Conservation (phyloP, 2,797 vertebrate genomes). For the Cheirogaleus major region DNA sequence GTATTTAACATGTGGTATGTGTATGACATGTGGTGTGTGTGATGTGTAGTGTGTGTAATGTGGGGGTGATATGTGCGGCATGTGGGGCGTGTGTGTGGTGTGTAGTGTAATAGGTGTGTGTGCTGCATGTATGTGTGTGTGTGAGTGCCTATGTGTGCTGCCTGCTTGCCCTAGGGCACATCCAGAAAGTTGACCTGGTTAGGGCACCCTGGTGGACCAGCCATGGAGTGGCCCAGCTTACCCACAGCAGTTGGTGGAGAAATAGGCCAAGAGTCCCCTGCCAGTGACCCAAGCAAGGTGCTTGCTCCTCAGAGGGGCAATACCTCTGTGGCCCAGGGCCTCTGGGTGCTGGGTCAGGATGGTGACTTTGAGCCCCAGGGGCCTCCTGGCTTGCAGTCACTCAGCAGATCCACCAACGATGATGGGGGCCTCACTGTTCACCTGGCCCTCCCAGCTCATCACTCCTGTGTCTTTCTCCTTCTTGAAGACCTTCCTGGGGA, state of each 20-base stretch:
- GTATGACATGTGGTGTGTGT: background rate
- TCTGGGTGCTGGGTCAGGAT: background rate
- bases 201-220: too few species aligned
- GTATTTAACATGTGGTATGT: background rate
- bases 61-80: background rate
- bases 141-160: background rate
- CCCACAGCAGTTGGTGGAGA: background rate
- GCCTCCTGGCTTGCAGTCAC: too few species aligned
- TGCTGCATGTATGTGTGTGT: background rate
- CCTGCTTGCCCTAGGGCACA: background rate
- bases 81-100: background rate
- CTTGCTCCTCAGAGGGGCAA: background rate
- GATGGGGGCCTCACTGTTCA: too few species aligned
- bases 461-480: background rate
- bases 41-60: background rate
- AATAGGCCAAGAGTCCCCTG: too few species aligned
- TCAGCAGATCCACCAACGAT: background rate
- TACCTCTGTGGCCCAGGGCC: background rate
- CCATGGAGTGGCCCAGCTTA: accelerated
- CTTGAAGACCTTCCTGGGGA: background rate
- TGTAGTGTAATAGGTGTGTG: background rate
- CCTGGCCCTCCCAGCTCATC: background rate
- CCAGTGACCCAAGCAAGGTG: background rate
- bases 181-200: background rate
- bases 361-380: background rate